Conservation (phyloP, 2,888 invertebrate genomes). For the Leptothorax acervorum region DNA sequence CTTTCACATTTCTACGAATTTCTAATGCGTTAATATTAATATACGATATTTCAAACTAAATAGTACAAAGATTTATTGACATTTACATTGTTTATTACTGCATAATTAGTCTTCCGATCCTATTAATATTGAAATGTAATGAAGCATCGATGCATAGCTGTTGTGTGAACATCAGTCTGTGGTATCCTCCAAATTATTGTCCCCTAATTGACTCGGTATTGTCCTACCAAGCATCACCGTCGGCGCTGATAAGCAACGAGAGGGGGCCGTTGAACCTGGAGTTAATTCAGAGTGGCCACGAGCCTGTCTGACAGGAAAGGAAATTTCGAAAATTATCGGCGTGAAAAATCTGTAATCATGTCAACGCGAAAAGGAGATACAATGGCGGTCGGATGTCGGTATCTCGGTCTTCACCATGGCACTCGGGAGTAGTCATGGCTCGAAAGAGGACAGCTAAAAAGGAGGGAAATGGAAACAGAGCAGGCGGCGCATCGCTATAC, state of each 20-base stretch:
- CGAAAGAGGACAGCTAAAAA: neutral
- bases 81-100: neutral
- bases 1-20: too few relatives aligned
- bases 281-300: neutral
- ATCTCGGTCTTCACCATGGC: neutral
- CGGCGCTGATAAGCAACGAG: neutral
- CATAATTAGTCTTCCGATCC: neutral
- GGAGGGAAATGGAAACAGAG: conserved; percentile 13
- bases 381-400: neutral
- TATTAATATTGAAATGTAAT: conserved; percentile 9
- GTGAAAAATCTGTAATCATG: neutral
- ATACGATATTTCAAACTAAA: conserved; percentile 8
- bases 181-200: conserved; percentile 19
- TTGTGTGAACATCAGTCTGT: neutral
- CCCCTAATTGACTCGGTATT: neutral
- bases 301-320: neutral
- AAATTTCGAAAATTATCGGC: conserved; percentile 19
- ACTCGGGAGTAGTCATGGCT: neutral
- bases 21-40: neutral
- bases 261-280: neutral
- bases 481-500: neutral
- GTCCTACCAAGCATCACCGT: neutral
- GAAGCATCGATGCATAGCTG: neutral
- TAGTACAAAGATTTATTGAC: neutral
- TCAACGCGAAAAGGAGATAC: conserved; percentile 25